These are phyloP conservation scores for Esox niger DNA, from an alignment of 2,113 vertebrate species.

Conservation along the genomic window DNA sequence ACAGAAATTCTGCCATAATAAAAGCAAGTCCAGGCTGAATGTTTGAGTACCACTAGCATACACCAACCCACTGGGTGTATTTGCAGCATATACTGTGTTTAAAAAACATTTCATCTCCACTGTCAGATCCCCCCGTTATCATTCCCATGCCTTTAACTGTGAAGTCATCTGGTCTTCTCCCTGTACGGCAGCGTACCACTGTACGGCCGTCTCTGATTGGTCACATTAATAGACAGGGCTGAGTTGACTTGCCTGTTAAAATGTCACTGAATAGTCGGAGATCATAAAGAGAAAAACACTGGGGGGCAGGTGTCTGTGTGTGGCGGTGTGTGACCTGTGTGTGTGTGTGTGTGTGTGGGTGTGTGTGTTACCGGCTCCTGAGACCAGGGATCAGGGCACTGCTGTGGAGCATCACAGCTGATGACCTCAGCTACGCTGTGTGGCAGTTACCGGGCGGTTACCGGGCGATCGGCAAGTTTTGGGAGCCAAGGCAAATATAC, in stretches of 20 bases:
- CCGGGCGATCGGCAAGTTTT: constrained; percentile 35
- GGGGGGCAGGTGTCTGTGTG: constrained; percentile 6
- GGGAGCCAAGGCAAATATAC: constrained; percentile 56
- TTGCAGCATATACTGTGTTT: too few species aligned
- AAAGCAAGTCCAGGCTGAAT: too few species aligned
- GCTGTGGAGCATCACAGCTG: constrained; percentile 47
- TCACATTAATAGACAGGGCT: constrained; percentile 25
- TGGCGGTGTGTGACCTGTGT: not conserved
- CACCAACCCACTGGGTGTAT: too few species aligned
- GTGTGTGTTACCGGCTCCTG: constrained; percentile 37
- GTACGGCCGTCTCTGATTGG: constrained; percentile 34
- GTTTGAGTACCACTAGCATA: too few species aligned
- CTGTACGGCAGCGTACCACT: constrained; percentile 13
- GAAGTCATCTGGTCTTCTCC: constrained; percentile 16
- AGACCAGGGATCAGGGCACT: constrained; percentile 24
- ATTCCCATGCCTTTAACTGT: too few species aligned
- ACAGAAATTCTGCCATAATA: too few species aligned
- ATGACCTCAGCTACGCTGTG: constrained; percentile 64
- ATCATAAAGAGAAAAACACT: constrained; percentile 43
- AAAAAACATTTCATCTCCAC: too few species aligned
- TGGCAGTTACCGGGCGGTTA: constrained; percentile 42
- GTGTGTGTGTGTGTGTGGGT: not conserved
- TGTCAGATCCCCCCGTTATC: too few species aligned
- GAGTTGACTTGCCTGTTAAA: constrained; percentile 61
- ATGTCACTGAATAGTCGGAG: constrained; percentile 63